Evolutionary conservation across 2,888 invertebrate genomes (phyloP).

Genomic region (Epinotia demarniana): DNA sequence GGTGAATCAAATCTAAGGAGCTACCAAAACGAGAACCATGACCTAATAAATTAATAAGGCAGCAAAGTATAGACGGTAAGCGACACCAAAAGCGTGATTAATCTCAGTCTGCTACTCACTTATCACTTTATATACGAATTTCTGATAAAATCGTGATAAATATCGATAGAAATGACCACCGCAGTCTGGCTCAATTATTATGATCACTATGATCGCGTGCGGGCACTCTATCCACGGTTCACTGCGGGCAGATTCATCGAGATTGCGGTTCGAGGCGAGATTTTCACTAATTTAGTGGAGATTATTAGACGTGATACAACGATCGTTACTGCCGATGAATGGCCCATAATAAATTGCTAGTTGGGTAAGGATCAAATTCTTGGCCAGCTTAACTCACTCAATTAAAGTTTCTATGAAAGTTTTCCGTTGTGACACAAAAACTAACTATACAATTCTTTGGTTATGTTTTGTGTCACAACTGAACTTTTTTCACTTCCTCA

Average conservation of each 20-base stretch:
- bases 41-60: conserved; percentile 10
- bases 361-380: too few species aligned
- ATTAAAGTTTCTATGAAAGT: too few species aligned
- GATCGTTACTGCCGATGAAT: not conserved
- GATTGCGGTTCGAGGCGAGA: not conserved
- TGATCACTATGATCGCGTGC: conserved; percentile 34
- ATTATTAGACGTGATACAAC: not conserved
- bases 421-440: too few species aligned
- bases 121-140: not conserved
- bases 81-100: conserved; percentile 3
- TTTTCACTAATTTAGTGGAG: not conserved
- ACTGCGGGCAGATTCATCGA: conserved; percentile 2
- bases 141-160: conserved; percentile 1
- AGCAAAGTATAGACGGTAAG: not conserved
- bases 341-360: too few species aligned
- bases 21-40: conserved; percentile 1
- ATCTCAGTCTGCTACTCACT: not conserved
- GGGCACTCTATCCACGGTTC: conserved; percentile 22
- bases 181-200: not conserved
- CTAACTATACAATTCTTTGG: too few species aligned
- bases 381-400: too few species aligned
- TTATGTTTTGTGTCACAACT: too few species aligned
- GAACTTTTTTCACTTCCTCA: too few species aligned
- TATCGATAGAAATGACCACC: conserved; percentile 5
- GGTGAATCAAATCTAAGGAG: too few species aligned